These are phyloP conservation scores for Cyprinodon tularosa DNA, from an alignment of 2,113 vertebrate species.

Conservation along the genomic window DNA sequence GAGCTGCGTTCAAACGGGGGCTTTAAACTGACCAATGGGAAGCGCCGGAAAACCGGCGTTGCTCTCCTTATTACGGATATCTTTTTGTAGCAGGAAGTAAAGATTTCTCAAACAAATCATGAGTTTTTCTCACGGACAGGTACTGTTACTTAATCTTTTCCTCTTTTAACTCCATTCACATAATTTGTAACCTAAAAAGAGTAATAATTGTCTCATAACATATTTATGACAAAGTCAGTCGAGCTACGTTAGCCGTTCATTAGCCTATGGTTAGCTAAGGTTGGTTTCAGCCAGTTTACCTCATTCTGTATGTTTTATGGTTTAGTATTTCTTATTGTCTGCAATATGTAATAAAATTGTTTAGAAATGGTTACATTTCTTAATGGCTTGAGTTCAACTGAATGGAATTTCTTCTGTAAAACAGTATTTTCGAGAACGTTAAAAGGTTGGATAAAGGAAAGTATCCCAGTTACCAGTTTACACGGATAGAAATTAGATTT, in stretches of 20 bases:
- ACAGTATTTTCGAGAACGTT: background rate
- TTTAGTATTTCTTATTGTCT: background rate
- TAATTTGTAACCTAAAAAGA: background rate
- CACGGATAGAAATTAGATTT: background rate
- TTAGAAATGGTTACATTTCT: background rate
- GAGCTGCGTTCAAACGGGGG: background rate
- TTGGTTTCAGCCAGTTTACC: background rate
- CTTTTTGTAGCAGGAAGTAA: conserved; percentile 36
- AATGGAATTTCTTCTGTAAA: background rate
- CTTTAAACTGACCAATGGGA: conserved; percentile 63
- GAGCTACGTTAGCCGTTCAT: conserved; percentile 15
- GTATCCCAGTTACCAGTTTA: background rate
- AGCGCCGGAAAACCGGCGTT: background rate
- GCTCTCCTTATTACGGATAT: conserved; percentile 6
- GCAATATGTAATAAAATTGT: background rate
- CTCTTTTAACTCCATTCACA: background rate
- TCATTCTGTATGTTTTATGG: background rate
- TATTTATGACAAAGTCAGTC: background rate
- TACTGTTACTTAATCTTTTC: conserved; percentile 54
- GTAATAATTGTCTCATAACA: background rate
- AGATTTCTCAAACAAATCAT: conserved; percentile 79
- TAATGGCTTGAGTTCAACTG: background rate
- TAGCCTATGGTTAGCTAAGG: conserved; percentile 12
- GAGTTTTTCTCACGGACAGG: conserved; percentile 89
- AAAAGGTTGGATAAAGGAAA: background rate